Percentiles rank a stretch among this genome's conserved stretches.
Evolutionary conservation across 2,113 vertebrate genomes (phyloP).

Genomic region (Cettia cetti): DNA sequence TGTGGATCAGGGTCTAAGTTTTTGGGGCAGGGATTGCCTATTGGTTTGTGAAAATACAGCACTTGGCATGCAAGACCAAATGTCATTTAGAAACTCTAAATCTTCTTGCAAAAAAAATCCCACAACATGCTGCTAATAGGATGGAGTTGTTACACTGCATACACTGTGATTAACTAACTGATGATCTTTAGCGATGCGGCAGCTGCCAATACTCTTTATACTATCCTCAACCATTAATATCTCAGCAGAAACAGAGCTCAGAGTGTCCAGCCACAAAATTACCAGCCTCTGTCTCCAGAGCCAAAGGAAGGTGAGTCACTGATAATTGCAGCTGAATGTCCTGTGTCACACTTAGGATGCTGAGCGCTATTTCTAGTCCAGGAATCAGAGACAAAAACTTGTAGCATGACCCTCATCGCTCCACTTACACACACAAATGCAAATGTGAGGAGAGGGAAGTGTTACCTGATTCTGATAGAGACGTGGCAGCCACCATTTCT

Average conservation of each 20-base stretch:
- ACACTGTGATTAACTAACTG: slow-evolving; percentile 37
- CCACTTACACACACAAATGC: neutral
- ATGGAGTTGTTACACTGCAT: neutral
- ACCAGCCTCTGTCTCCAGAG: neutral
- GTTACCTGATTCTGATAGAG: neutral
- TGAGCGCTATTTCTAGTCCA: neutral
- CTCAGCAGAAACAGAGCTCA: neutral
- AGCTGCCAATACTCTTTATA: slow-evolving; percentile 21
- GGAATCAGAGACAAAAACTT: neutral
- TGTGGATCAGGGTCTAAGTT: neutral
- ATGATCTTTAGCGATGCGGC: slow-evolving; percentile 4
- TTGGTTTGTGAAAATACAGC: neutral
- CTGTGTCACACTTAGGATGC: neutral
- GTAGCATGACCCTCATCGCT: neutral
- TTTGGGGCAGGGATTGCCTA: neutral
- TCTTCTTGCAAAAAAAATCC: neutral
- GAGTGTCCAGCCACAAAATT: neutral
- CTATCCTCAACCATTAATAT: slow-evolving; percentile 20
- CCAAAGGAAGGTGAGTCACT: neutral
- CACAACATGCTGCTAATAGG: neutral
- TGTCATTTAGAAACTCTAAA: neutral
- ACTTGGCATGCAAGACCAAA: neutral
- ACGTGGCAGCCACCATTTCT: neutral
- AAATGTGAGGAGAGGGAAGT: neutral
- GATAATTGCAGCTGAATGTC: neutral